Base-by-base conservation (phyloP, 2,888 invertebrate genomes). In the Cheilosia vulpina region DNA sequence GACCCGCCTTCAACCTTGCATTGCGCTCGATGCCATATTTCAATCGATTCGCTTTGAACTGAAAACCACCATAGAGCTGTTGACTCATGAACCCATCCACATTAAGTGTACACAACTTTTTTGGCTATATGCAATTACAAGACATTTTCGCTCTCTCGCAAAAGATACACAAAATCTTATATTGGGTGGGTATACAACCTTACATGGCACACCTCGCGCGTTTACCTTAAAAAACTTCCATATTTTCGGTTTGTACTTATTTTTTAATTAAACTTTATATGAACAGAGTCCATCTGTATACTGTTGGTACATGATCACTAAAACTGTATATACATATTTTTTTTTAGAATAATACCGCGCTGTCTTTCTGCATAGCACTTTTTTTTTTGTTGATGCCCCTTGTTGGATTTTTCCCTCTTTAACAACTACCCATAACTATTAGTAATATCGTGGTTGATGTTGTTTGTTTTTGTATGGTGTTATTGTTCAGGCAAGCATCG, bases 401-500 rank as follows among this genome's bases (percentile, higher is more conserved):
- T 53, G 34, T 47, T 62, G 34, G 34, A 57, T 47, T 63, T 63
- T 71, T 71, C 21, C 41, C 47, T 55, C 41, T 57, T 78, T 19
- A 50, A 66, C 47, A 50, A 47, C 57, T 15, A 19, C n/a, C 45
- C 31, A 50, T 27, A 58, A 41, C 52, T 53, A 53, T 60, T 53
- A 27, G 45, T 41, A 52, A 58, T 47, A 34, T 41, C 24, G 31
- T 15, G 19, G 34, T 19, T 43, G 17, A 15, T 31, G 13, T 50
- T 27, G 21, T 41, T 66, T 34, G n/a, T 27, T 60, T 60, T 52
- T 27, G 4, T 58, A 31, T 34, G 27, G 55, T 52, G 17, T 65
- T 71, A 27, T 79, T 79, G 71, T 78, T 79, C n/a, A 66, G 71
- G 11, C 60, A 52, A 60, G 60, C 66, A 76, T 43, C 60, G 31